Evolutionary conservation across 92 coral and sea anemone genomes (phyloP), one percentile per base, ranked within the genome.

Genomic region (Nematostella vectensis): DNA sequence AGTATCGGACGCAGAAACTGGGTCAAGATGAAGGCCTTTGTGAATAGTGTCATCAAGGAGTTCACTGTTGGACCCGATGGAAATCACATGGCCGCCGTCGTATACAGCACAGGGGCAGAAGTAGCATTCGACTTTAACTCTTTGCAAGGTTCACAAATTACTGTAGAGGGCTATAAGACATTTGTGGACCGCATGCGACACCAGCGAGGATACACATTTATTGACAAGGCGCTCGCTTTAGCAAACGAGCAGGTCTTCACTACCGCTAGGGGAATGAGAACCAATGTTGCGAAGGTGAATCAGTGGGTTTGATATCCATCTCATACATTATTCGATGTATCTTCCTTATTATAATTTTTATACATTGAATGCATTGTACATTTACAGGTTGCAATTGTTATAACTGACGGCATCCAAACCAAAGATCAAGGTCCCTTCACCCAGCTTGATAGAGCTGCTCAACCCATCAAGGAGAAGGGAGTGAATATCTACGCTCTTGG

Each of bases 1-100:
- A 61, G 67, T 31, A 47, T 61, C 21, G 57, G 67, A 6, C 58
- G 67, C 4, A 61, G 19, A 19, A 61, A 61, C 60, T 61, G 67
- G 67, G 39, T 1, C 4, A 45, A 31, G 33, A 25, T 43, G 67
- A 61, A 61, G 30, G 11, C 16, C 25, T 61, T 61, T 40, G 28
- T 61, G n/a, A 25, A 42, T 36, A 15, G 9, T 8, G 15, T 36
- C 15, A 36, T 36, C 42, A 36, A 15, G 9, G 42, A 36, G 42
- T 36, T 36, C 15, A 15, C 9, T 36, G 42, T 36, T 36, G 42
- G 42, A 8, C 42, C 42, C 15, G 42, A 8, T 36, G 15, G 15
- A 15, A 36, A 8, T 8, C 42, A 36, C 42, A 36, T 36, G 9
- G 42, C 42, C 8, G 42, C 42, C 15, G 42, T 36, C 8, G 42